phyloP scores from a whole-genome alignment of 2,113 vertebrate species.

The Oreochromis niloticus region DNA sequence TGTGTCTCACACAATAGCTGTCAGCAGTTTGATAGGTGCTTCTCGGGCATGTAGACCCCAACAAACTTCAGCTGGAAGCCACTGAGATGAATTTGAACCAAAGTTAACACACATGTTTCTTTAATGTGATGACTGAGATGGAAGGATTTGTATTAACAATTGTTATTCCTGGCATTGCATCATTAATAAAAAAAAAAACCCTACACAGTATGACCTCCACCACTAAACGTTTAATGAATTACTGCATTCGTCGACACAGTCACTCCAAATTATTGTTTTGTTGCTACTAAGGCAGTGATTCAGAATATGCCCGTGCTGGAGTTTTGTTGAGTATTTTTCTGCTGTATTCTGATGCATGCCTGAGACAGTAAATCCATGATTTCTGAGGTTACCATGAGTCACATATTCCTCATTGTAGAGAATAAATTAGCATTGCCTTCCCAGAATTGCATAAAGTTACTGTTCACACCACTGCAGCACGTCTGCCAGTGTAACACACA shows the following conservation, averaged over 20 bases:
- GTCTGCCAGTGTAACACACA: constrained; percentile 53
- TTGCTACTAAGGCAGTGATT: neutral
- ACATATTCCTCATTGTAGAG: neutral
- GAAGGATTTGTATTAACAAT: neutral
- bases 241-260: neutral
- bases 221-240: neutral
- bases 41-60: constrained; percentile 4
- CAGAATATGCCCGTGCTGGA: neutral
- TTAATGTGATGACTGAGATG: neutral
- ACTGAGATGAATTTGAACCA: neutral
- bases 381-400: constrained; percentile 2
- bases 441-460: constrained; percentile 33
- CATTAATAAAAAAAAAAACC: neutral
- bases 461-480: constrained; percentile 32
- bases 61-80: constrained; percentile 3
- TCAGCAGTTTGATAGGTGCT: constrained; percentile 54
- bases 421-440: constrained; percentile 31
- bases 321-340: neutral
- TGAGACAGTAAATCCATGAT: neutral
- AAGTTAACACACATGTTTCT: neutral
- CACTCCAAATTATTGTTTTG: neutral
- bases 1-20: constrained; percentile 56
- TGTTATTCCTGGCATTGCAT: neutral
- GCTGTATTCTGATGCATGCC: neutral
- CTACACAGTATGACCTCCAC: neutral